phyloP scores from a whole-genome alignment of 2,797 vertebrate species.

The Amblyraja radiata region DNA sequence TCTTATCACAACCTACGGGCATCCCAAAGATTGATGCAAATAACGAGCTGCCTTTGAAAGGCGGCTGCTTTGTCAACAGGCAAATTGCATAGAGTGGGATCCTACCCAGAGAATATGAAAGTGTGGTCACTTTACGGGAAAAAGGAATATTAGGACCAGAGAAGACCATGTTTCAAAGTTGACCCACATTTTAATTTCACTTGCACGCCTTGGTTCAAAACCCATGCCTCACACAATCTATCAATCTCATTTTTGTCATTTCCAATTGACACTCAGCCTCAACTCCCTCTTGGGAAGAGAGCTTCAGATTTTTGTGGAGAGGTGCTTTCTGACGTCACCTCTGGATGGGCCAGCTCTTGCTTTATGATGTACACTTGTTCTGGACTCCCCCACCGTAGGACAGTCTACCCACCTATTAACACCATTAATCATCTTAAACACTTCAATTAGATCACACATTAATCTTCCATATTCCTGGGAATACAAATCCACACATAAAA shows the following conservation, averaged over 20 bases:
- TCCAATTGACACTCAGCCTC: not conserved
- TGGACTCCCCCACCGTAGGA: not conserved
- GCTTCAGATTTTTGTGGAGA: not conserved
- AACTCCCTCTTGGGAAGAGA: not conserved
- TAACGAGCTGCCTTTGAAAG: not conserved
- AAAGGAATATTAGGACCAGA: not conserved
- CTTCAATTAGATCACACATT: not conserved
- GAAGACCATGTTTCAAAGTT: not conserved
- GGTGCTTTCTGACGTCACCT: not conserved
- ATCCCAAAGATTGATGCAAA: not conserved
- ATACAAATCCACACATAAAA: not conserved
- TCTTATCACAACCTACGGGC: not conserved
- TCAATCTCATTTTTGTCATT: not conserved
- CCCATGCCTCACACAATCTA: not conserved
- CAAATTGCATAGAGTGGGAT: not conserved
- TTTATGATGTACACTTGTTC: not conserved
- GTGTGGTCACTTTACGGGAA: not conserved
- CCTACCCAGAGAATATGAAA: not conserved
- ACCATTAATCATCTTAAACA: not conserved
- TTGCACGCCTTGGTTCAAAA: too few species aligned
- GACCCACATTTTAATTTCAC: not conserved
- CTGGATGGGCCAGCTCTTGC: not conserved
- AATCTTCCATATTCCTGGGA: not conserved
- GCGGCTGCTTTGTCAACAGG: not conserved
- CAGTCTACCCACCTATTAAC: not conserved